Evolutionary conservation across 1,140 invertebrate genomes (phyloP), one percentile per base, ranked within the genome.

Genomic region (Varroa destructor): DNA sequence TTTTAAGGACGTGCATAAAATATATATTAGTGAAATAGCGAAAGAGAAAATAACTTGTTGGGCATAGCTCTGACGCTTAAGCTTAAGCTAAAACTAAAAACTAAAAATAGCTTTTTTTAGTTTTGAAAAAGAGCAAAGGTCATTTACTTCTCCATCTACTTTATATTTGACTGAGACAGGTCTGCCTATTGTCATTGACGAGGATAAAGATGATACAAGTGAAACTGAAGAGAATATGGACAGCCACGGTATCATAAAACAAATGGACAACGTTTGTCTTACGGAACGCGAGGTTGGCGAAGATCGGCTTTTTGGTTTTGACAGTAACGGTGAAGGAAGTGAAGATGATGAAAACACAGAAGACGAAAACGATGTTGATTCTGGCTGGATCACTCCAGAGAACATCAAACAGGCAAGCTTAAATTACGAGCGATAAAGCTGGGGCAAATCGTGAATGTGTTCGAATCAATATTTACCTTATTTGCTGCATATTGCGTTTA

Each of bases 341-440:
- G 46, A 71, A 56, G 56, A 71, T 14, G 55, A 75, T 70, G 74
- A 74, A 57, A 64, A 72, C 36, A 73, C 75, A 6, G 74, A 75
- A 73, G 75, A 77, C 1, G 71, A 75, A 10, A 81, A 86, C 76
- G 85, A 86, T 75, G 81, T 83, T 73, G 80, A 80, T 46, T 79
- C 77, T 67, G 87, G 86, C 42, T 97, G 94, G 93, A 94, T 97
- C 70, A 97, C 91, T 73, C 88, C 91, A 76, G 80, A 80, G 61
- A 97, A 97, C 81, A 82, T 96, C 43, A 81, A 81, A 70, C 81
- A 85, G 76, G 84, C 88, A 14, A 88, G 77, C 85, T 87, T 77
- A 79, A 84, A 74, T 84, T 90, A 77, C 83, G 82, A 55, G 79
- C 82, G 73, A 83, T 70, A 85, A 86, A 74, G 85, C 86, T 71